Conservation (phyloP, 35 echinoderm and acorn worm genomes). For the Heliocidaris tuberculata region DNA sequence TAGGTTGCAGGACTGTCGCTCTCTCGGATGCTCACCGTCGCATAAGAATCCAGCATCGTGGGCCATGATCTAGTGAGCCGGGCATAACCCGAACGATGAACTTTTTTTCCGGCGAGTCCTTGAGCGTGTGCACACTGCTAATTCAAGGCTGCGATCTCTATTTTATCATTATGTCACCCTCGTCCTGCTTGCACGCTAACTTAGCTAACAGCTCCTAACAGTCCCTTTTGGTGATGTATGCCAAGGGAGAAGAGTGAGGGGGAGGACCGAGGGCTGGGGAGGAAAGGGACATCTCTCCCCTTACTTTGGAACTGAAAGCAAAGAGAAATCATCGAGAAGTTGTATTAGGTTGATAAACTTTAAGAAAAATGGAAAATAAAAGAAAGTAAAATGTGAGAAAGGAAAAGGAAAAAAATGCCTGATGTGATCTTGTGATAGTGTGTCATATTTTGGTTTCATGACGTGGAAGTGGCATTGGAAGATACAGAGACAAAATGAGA, state of each 20-base stretch:
- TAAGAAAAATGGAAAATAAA: too few species aligned
- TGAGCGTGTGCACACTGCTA: slow-evolving; percentile 7
- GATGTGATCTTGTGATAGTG: not conserved
- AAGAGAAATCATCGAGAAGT: too few species aligned
- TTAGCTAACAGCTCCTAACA: not conserved
- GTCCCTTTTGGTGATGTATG: not conserved
- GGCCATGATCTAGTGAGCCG: not conserved
- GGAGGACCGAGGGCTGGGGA: not conserved
- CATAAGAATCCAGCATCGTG: too few species aligned
- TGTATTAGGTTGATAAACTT: too few species aligned
- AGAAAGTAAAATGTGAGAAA: not conserved
- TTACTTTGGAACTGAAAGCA: too few species aligned
- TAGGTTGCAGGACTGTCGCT: too few species aligned
- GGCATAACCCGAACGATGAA: not conserved
- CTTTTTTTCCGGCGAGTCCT: not conserved
- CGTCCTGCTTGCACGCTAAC: not conserved
- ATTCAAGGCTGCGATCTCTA: slow-evolving; percentile 9
- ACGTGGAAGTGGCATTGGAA: not conserved
- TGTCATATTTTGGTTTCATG: not conserved
- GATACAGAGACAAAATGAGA: not conserved
- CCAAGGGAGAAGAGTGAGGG: not conserved
- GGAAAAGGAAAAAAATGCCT: not conserved
- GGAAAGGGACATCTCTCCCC: not conserved
- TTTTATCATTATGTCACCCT: slow-evolving; percentile 11
- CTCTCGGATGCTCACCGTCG: too few species aligned